phyloP scores from a whole-genome alignment of 2,113 vertebrate species.

The Pyrgilauda ruficollis region DNA sequence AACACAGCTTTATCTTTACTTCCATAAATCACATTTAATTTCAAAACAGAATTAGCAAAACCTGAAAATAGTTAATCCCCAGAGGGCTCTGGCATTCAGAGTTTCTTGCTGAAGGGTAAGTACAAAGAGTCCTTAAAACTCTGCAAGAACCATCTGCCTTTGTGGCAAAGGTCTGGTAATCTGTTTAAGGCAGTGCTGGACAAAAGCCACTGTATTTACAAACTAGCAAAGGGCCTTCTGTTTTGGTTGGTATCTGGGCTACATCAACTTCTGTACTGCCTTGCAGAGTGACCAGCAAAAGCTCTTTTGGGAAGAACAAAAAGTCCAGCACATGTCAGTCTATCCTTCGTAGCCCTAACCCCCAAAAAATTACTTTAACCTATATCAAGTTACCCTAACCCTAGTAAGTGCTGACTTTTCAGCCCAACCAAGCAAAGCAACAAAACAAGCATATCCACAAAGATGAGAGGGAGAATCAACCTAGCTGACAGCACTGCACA shows the following conservation, averaged over 20 bases:
- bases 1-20: not conserved
- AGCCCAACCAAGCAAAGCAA: not conserved
- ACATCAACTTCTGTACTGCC: not conserved
- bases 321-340: not conserved
- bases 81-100: not conserved
- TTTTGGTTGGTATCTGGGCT: not conserved
- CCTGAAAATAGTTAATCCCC: not conserved
- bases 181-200: not conserved
- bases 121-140: not conserved
- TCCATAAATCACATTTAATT: not conserved
- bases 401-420: not conserved
- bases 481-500: not conserved
- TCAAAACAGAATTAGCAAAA: not conserved
- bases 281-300: not conserved
- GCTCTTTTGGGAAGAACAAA: not conserved
- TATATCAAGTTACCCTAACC: not conserved
- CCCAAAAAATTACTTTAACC: not conserved
- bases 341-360: not conserved
- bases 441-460: not conserved
- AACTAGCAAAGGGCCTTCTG: not conserved
- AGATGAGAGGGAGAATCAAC: not conserved
- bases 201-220: not conserved
- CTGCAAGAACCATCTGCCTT: not conserved
- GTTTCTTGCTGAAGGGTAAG: not conserved
- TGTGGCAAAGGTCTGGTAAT: not conserved